A percentile compares a stretch with the other conserved stretches of the same genome.
Evolutionary conservation across 1,140 invertebrate genomes (phyloP).

Genomic region (Saccostrea echinata): DNA sequence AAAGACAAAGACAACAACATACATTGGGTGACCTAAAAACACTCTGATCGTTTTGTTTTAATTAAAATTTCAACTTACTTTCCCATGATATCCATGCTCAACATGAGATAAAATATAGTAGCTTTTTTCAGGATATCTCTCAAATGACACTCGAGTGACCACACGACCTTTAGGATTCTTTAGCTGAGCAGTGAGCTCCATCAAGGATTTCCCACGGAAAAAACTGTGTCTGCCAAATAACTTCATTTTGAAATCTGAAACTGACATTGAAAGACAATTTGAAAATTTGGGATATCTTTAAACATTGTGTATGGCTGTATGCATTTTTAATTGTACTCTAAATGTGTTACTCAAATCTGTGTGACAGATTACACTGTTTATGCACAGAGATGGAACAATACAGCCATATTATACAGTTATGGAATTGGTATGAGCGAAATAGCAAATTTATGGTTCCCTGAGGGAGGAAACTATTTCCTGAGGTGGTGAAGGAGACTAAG

Average conservation of each 20-base stretch:
- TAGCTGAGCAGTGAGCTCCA: conserved; percentile 65
- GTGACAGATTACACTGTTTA: too few relatives aligned
- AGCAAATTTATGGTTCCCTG: too few relatives aligned
- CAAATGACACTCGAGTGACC: conserved; percentile 59
- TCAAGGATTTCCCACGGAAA: conserved; percentile 70
- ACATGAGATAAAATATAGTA: conserved; percentile 69
- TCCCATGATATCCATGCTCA: conserved; percentile 54
- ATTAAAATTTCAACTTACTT: neutral
- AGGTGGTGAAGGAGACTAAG: too few relatives aligned
- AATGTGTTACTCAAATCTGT: too few relatives aligned
- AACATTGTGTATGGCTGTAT: too few relatives aligned
- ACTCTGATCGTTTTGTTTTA: neutral
- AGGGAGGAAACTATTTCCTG: too few relatives aligned
- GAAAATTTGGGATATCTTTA: too few relatives aligned
- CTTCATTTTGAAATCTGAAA: conserved; percentile 32
- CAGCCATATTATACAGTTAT: too few relatives aligned
- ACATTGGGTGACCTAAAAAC: neutral
- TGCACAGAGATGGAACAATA: too few relatives aligned
- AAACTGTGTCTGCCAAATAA: conserved; percentile 60
- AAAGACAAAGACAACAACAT: too few relatives aligned
- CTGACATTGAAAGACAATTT: neutral
- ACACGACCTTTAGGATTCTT: conserved; percentile 70
- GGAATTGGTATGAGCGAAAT: too few relatives aligned
- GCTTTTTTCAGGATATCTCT: conserved; percentile 68
- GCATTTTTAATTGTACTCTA: too few relatives aligned